Conservation (phyloP, 1,140 invertebrate genomes). For the Asbolus verrucosus region DNA sequence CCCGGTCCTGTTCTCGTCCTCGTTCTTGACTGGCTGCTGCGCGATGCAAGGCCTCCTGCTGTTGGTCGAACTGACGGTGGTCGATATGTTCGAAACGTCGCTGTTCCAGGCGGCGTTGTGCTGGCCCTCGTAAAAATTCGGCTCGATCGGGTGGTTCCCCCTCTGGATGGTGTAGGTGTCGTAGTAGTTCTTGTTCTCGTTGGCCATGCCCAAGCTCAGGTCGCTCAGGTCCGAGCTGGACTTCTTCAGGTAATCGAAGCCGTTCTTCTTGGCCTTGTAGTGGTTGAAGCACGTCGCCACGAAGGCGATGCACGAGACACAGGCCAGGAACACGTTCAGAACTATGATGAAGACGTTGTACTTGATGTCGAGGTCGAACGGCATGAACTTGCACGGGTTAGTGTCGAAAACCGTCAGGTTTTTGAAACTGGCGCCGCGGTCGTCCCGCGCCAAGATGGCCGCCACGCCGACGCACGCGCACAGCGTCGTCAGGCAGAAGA, state of each 20-base stretch:
- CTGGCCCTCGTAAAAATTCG: constrained; percentile 44
- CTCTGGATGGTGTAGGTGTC: constrained; percentile 62
- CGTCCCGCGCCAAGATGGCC: constrained; percentile 64
- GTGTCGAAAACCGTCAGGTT: constrained; percentile 42
- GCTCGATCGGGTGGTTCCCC: constrained; percentile 37
- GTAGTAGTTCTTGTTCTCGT: constrained; percentile 58
- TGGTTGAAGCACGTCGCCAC: constrained; percentile 58
- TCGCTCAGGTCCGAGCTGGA: constrained; percentile 62
- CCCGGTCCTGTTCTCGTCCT: constrained; percentile 62
- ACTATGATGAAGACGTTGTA: constrained; percentile 68
- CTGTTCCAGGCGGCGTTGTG: constrained; percentile 54
- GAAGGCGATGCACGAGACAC: constrained; percentile 62
- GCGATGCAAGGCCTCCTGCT: constrained; percentile 63
- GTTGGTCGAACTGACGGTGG: constrained; percentile 66
- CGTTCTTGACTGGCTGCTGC: constrained; percentile 48
- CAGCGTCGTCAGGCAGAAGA: constrained; percentile 68
- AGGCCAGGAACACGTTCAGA: constrained; percentile 65
- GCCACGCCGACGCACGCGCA: constrained; percentile 67
- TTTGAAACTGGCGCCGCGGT: constrained; percentile 42
- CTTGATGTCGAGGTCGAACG: constrained; percentile 66
- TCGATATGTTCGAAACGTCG: constrained; percentile 62
- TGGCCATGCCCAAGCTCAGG: constrained; percentile 54
- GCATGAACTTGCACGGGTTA: constrained; percentile 64
- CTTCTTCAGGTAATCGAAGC: constrained; percentile 62
- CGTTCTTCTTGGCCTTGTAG: constrained; percentile 52